Base-by-base conservation (phyloP, 2,888 invertebrate genomes). In the Megaustenia siamemsis region DNA sequence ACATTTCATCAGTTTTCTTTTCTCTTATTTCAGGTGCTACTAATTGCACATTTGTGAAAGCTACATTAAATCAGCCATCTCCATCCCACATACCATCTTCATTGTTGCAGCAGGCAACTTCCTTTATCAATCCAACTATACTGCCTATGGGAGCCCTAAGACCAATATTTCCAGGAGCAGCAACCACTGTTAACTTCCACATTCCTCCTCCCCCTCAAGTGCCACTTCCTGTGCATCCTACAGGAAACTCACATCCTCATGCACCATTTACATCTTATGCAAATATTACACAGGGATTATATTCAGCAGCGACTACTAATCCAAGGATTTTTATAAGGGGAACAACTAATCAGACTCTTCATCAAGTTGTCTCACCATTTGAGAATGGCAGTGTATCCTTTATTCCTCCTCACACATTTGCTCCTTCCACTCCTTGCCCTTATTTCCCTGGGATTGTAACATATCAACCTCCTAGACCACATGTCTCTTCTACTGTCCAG, bases 221-320 rank as follows among this genome's bases (percentile, higher is more conserved):
- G n/a, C 40, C 63, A 28, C 28, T 56, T 32, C 32, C 56, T 76
- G 45, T 79, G 18, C 66, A 45, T 21, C 63, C n/a, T 12, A 38
- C 53, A 45, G 68, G 56, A 38, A 40, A 15, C 38, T 32, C 35
- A 49, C 18, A 18, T 73, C 49, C 1, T 15, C 28, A 49, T 21
- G 56, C 71, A 40, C 4, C 71, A 15, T 56, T 71, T 28, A 56
- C n/a, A 38, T 60, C 82, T 15, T 71, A 71, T 82, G 60, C 60
- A 28, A 73, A 73, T 43, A 60, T 73, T 18, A n/a, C 82, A 63
- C 73, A 82, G 40, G 73, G 82, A 3, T 24, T 56, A 21, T 45
- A 40, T 15, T 18, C 78, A 6, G 15, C 35, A 0, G 40, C 40
- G 24, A n/a, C 49, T 8, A 38, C 69, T 45, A 53, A 32, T 32